A percentile compares a stretch with the other conserved stretches of the same genome.
phyloP scores from a whole-genome alignment of 2,797 vertebrate species.

The Phyllotis vaccarum region DNA sequence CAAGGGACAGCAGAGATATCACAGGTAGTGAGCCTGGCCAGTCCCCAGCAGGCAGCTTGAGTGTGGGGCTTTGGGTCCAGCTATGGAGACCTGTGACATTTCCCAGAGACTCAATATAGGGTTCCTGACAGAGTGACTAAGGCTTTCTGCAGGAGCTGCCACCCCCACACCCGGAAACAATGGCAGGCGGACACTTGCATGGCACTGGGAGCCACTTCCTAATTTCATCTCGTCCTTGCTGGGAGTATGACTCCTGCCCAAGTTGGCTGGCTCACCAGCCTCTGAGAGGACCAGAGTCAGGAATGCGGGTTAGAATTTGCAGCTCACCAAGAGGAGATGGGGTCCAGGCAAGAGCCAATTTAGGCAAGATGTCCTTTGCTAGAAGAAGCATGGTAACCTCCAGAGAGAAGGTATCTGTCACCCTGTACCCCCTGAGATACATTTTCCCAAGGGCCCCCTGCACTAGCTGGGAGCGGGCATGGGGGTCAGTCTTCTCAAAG shows the following conservation, averaged over 20 bases:
- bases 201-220: conserved; percentile 83
- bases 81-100: background rate
- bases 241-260: background rate
- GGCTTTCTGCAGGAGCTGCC: conserved; percentile 29
- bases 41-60: background rate
- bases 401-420: background rate
- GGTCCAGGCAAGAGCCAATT: background rate
- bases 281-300: background rate
- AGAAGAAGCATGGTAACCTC: background rate
- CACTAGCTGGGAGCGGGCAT: background rate
- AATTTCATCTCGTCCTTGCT: conserved; percentile 66
- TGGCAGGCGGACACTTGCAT: conserved; percentile 80
- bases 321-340: background rate
- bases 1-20: background rate
- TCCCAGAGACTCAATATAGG: background rate
- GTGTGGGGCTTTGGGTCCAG: background rate
- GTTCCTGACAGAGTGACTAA: conserved; percentile 58
- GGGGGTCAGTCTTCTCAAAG: background rate
- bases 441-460: background rate
- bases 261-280: background rate
- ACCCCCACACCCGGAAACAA: conserved; percentile 78
- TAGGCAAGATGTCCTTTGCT: background rate
- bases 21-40: background rate
- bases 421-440: rapidly evolving
- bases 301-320: background rate